Conservation (phyloP, 2,888 invertebrate species). For the Tricholauxania praeusta region DNA sequence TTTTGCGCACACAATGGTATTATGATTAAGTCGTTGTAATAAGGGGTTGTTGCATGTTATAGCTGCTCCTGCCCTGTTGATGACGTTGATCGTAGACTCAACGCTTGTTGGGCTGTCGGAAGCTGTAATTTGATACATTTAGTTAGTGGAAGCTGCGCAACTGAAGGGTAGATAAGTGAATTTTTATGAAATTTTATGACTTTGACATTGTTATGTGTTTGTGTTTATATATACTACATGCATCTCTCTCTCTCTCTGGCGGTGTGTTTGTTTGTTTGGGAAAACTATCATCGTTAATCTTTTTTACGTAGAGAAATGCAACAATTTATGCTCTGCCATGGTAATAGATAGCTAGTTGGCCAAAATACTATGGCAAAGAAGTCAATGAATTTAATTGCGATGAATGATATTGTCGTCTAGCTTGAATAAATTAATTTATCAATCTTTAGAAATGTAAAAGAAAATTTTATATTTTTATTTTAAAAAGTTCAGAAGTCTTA, state of each 20-base stretch:
- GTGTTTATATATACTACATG: background rate
- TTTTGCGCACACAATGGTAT: constrained; percentile 54
- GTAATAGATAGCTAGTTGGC: too few relatives aligned
- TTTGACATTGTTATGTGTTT: background rate
- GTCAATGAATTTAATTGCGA: too few relatives aligned
- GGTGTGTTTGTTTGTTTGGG: background rate
- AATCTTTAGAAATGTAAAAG: too few relatives aligned
- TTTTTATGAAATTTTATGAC: constrained; percentile 31
- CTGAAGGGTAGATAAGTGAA: constrained; percentile 33
- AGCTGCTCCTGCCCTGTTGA: constrained; percentile 31
- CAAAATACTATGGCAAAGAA: too few relatives aligned
- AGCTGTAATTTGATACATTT: constrained; percentile 36
- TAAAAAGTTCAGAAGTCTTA: too few relatives aligned
- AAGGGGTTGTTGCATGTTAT: constrained; percentile 42
- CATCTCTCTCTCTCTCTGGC: too few relatives aligned
- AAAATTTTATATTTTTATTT: too few relatives aligned
- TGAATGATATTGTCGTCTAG: too few relatives aligned
- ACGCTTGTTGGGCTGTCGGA: constrained; percentile 26
- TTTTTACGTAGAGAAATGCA: background rate
- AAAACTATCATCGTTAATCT: constrained; percentile 10
- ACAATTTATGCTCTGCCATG: background rate
- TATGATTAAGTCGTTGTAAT: constrained; percentile 57
- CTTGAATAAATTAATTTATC: too few relatives aligned
- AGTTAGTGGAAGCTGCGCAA: constrained; percentile 17
- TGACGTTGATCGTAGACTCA: constrained; percentile 10